phyloP scores from a whole-genome alignment of 2,888 invertebrate genomes.

The Acrobasis repandana region DNA sequence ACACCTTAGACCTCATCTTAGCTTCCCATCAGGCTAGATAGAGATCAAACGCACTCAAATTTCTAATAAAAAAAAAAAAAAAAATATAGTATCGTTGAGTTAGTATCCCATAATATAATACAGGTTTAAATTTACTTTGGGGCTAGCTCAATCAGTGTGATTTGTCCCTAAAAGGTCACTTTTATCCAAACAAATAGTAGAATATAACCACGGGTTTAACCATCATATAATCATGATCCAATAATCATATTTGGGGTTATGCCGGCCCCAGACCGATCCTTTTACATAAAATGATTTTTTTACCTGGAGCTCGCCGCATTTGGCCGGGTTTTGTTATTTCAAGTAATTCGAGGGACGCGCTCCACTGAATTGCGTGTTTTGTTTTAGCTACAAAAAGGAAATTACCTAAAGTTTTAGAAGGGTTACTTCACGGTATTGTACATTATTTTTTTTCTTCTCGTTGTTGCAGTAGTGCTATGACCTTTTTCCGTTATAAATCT shows the following conservation, averaged over 20 bases:
- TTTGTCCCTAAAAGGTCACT: background rate
- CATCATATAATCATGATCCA: constrained; percentile 55
- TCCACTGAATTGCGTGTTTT: background rate
- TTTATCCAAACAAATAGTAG: background rate
- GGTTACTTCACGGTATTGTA: background rate
- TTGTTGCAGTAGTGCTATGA: no score
- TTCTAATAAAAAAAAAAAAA: no score
- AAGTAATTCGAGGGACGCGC: constrained; percentile 34
- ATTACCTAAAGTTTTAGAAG: background rate
- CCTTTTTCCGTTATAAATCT: no score
- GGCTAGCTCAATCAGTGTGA: background rate
- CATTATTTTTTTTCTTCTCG: no score
- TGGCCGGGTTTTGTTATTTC: constrained; percentile 47
- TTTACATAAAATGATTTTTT: constrained; percentile 47
- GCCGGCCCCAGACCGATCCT: constrained; percentile 39
- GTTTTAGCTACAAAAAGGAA: background rate
- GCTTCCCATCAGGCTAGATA: no score
- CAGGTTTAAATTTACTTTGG: no score
- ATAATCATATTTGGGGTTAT: constrained; percentile 50
- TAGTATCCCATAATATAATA: no score
- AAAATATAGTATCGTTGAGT: no score
- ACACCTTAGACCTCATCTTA: no score
- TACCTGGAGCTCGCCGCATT: constrained; percentile 46
- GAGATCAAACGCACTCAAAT: no score
- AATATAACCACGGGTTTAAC: constrained; percentile 25